phyloP scores from a whole-genome alignment of 37 sponge, comb jelly and placozoan species.

The Beroe ovata region DNA sequence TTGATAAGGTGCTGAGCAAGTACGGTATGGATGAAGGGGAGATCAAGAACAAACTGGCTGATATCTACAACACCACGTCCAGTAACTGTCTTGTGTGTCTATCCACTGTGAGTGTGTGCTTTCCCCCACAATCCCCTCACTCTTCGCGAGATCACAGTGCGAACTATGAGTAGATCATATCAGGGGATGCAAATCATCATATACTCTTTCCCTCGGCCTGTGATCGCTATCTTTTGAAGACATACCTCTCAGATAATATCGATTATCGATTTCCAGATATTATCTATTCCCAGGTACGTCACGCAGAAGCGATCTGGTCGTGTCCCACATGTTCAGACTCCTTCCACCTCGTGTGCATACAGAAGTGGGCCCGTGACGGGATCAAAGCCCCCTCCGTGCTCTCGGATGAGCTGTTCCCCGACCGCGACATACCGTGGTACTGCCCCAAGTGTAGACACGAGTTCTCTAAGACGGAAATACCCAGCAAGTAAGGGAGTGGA shows the following conservation, averaged over 20 bases:
- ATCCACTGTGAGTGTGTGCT: background rate
- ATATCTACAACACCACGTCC: constrained; percentile 12
- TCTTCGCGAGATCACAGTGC: too few relatives aligned
- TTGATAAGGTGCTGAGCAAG: background rate
- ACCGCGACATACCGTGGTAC: constrained; percentile 66
- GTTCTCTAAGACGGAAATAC: constrained; percentile 69
- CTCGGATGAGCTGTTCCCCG: constrained; percentile 76
- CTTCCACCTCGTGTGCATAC: constrained; percentile 93
- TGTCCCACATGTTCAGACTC: constrained; percentile 78
- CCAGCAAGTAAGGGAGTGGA: too few relatives aligned
- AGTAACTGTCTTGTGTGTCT: constrained; percentile 38
- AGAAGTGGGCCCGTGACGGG: constrained; percentile 90
- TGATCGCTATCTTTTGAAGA: too few relatives aligned
- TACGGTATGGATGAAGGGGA: constrained; percentile 5
- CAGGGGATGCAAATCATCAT: too few relatives aligned
- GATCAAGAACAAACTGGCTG: constrained; percentile 22
- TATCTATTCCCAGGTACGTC: constrained; percentile 2
- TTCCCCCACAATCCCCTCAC: too few relatives aligned
- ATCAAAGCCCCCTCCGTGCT: constrained; percentile 58
- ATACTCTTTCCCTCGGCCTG: too few relatives aligned
- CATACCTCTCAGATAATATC: too few relatives aligned
- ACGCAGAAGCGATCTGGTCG: constrained; percentile 74
- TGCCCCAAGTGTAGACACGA: constrained; percentile 83
- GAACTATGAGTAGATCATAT: too few relatives aligned
- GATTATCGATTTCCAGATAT: too few relatives aligned